These are phyloP conservation scores for Nymphalis c-album DNA, from an alignment of 2,888 invertebrate species.

Conservation along the genomic window DNA sequence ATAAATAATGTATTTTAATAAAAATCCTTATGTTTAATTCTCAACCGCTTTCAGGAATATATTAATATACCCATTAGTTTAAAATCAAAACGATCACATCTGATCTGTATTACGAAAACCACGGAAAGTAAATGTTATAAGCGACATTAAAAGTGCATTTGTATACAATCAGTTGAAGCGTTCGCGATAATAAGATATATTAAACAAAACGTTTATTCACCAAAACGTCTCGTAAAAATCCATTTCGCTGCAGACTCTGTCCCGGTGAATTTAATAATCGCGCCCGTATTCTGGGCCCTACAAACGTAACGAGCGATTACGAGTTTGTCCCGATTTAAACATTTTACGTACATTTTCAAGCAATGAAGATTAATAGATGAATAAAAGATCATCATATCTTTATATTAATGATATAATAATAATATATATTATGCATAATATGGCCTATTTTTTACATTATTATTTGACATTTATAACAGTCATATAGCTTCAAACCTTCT, in stretches of 20 bases:
- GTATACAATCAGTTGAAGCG: conserved; percentile 1
- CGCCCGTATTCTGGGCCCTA: conserved; percentile 14
- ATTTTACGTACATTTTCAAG: conserved; percentile 19
- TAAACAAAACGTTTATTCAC: conserved; percentile 1
- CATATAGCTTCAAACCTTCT: too few relatives aligned
- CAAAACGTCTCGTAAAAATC: conserved; percentile 26
- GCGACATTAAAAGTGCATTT: background rate
- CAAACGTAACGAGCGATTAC: conserved; percentile 19
- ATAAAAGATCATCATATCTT: background rate
- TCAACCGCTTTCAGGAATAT: too few relatives aligned
- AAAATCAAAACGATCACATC: too few relatives aligned
- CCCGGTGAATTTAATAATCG: conserved; percentile 33
- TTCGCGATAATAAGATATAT: background rate
- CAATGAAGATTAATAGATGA: conserved; percentile 4
- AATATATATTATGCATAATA: background rate
- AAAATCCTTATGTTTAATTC: too few relatives aligned
- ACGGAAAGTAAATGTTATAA: background rate
- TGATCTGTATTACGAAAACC: too few relatives aligned
- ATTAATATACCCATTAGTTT: too few relatives aligned
- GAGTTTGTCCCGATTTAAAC: conserved; percentile 16
- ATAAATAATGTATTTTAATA: too few relatives aligned
- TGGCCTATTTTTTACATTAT: too few relatives aligned
- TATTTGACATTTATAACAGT: too few relatives aligned
- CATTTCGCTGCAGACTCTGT: conserved; percentile 18
- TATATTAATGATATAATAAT: background rate